phyloP scores from a whole-genome alignment of 2,797 vertebrate genomes.

The Lycodopsis pacificus region DNA sequence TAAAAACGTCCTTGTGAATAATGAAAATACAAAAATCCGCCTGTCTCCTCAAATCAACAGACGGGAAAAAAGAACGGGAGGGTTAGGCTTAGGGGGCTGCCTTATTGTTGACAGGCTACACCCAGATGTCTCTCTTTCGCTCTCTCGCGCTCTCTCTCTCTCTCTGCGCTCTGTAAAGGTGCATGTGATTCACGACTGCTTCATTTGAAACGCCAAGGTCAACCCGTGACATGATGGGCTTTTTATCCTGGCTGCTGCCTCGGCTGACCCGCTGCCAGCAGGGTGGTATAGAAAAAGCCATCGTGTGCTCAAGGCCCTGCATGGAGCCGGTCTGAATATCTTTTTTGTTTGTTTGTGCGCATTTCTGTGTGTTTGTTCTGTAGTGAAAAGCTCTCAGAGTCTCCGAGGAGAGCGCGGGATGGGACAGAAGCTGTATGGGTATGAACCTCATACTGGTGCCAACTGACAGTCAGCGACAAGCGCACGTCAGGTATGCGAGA shows the following conservation, averaged over 20 bases:
- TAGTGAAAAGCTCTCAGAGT: conserved; percentile 40
- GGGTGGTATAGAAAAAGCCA: conserved; percentile 53
- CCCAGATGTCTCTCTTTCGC: conserved; percentile 16
- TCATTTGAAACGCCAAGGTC: conserved; percentile 39
- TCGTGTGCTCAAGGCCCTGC: conserved; percentile 34
- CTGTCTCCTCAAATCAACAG: conserved; percentile 39
- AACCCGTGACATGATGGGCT: conserved; percentile 28
- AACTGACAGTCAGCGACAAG: conserved; percentile 24
- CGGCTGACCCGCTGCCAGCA: conserved; percentile 31
- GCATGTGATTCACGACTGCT: conserved; percentile 59
- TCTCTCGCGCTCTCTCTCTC: conserved; percentile 1
- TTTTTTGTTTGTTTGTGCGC: conserved; percentile 19
- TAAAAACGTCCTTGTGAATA: conserved; percentile 53
- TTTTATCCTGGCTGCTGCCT: conserved; percentile 52
- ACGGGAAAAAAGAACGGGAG: background rate
- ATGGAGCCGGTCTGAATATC: conserved; percentile 14
- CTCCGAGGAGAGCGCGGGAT: conserved; percentile 37
- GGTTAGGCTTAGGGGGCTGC: background rate
- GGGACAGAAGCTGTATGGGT: conserved; percentile 40
- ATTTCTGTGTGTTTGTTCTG: conserved; percentile 8
- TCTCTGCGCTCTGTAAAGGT: conserved; percentile 21
- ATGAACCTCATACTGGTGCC: conserved; percentile 53
- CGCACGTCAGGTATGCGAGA: conserved; percentile 39
- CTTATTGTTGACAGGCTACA: conserved; percentile 43
- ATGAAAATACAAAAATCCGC: conserved; percentile 19